Evolutionary conservation across 2,113 vertebrate genomes (phyloP), one percentile per base, ranked within the genome.

Genomic region (Mionectes macconnelli): DNA sequence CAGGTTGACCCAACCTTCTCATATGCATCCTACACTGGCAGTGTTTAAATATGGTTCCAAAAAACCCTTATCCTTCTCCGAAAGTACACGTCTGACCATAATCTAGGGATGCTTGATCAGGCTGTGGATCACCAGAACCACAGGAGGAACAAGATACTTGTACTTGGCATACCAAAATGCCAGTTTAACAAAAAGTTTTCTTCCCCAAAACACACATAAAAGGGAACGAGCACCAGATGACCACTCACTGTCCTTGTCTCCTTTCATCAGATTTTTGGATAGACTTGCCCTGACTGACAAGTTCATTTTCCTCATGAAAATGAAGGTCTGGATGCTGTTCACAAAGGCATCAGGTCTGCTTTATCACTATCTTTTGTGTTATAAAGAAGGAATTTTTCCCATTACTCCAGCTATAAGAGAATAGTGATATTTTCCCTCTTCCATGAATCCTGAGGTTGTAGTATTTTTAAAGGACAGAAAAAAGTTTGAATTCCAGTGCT

Each of bases 1-100:
- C 18, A 60, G 17, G 21, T 22, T 22, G 3, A 31, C 4, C 20
- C 44, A 63, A 42, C 3, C 9, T 70, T 84, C 23, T 56, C 12
- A 35, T 2, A 35, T 35, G 14, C 23, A 27, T 33, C 15, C 4
- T 49, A 10, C 13, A 15, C 1, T 35, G 6, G 2, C 15, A 9
- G 1, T 30, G 3, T 8, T 82, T 52, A 57, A 74, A 68, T 3
- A 40, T 8, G 1, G 8, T 28, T 56, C 21, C 62, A 30, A 5
- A 52, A 47, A 39, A 2, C 7, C 4, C 9, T 45, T 52, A 52
- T 2, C 6, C 1, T 69, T 52, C 27, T 56, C 8, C 78, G 27
- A 24, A 85, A 64, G 47, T 37, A n/a, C 33, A 23, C 6, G 68
- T 11, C 8, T 60, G 24, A 28, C 12, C 4, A 12, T 85, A 22